Evolutionary conservation across 37 sponge, comb jelly and placozoan species (phyloP).

Genomic region (Dysidea cf. avara): DNA sequence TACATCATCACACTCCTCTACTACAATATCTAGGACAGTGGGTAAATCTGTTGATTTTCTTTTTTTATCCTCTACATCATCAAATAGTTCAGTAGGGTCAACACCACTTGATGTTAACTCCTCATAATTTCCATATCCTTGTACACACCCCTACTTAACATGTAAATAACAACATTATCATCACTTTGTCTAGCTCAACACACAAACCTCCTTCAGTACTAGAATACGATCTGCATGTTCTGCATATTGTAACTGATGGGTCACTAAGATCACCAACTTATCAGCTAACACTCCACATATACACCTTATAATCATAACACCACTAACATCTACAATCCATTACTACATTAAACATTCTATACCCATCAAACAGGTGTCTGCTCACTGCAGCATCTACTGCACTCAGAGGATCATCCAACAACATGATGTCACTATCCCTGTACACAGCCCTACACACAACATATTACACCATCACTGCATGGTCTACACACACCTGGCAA

Average conservation of each 20-base stretch:
- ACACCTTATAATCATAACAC: slow-evolving; percentile 10
- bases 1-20: not conserved
- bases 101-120: too few species aligned
- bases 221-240: slow-evolving; percentile 33
- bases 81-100: too few species aligned
- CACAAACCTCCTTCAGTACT: slow-evolving; percentile 43
- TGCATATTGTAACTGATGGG: slow-evolving; percentile 61
- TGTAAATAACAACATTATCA: too few species aligned
- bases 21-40: not conserved
- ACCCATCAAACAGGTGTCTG: slow-evolving; percentile 46
- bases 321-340: not conserved
- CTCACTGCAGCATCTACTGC: slow-evolving; percentile 60
- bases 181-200: too few species aligned
- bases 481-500: slow-evolving; percentile 56
- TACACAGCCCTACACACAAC: slow-evolving; percentile 39
- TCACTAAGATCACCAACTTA: slow-evolving; percentile 42
- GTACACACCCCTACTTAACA: too few species aligned
- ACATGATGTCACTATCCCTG: slow-evolving; percentile 49
- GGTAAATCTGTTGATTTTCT: not conserved
- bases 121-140: too few species aligned
- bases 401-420: slow-evolving; percentile 66
- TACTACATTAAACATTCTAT: not conserved
- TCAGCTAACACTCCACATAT: slow-evolving; percentile 33
- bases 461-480: too few species aligned
- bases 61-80: too few species aligned